Base-by-base conservation (phyloP, 2,888 invertebrate species). In the Melitaea athalia region DNA sequence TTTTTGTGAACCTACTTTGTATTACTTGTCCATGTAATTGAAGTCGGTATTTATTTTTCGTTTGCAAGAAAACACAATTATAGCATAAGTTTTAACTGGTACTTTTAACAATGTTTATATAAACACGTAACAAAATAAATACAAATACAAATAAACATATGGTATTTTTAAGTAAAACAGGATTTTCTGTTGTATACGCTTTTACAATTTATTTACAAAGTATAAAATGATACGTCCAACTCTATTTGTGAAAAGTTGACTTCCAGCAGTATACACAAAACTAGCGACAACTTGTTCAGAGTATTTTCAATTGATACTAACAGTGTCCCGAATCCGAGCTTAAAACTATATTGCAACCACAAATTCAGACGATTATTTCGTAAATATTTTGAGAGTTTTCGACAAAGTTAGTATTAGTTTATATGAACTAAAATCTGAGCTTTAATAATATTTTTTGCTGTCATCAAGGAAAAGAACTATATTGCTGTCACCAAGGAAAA, bases 261-360 rank as follows among this genome's bases (percentile, higher is more conserved):
- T 68, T 49, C 53, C 45, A 53, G 31, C 43, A 43, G 50, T 59
- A 59, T 59, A 24, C 53, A 42, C 61, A 5, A 57, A 61, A 65
- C 62, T 69, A 57, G 68, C 55, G 61, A 69, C 42, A 68, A 60
- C 61, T 64, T 53, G 49, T 55, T 61, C 50, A 60, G 64, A 47
- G 60, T 64, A 68, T 57, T 62, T 50, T 49, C 64, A 65, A 69
- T 65, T 67, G 67, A 62, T 67, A 61, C 57, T 57, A 61, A 55
- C 67, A 61, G 38, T 47, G 55, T 57, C 67, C 67, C 53, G 33
- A 68, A 62, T 64, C 61, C 43, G 43, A 12, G 53, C 31, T 65
- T 59, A 7, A n/a, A 59, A 59, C 52, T 52, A 8, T 38, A 52
- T 52, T 59, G 50, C 50, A 42, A 65, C 50, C n/a, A 11, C 24